Percentiles rank a stretch among this genome's conserved stretches.
phyloP scores from a whole-genome alignment of 2,888 invertebrate genomes.

The Ypsolopha sequella region DNA sequence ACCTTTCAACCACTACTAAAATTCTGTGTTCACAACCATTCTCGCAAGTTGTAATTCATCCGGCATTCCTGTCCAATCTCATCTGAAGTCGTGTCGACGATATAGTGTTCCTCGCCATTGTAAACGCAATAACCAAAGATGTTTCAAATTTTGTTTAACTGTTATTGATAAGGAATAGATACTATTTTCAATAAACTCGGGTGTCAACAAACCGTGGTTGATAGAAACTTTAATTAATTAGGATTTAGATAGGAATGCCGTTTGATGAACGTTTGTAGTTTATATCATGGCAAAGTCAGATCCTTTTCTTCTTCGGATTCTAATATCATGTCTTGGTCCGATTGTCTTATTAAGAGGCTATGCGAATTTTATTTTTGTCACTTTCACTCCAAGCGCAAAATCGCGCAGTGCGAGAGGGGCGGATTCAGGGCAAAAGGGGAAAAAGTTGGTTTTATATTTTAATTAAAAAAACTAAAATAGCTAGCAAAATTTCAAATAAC shows the following conservation, averaged over 20 bases:
- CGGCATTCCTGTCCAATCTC: constrained; percentile 17
- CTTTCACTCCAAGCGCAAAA: too few relatives aligned
- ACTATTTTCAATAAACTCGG: neutral
- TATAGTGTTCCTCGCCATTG: constrained; percentile 43
- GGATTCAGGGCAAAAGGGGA: too few relatives aligned
- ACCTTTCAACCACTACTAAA: neutral
- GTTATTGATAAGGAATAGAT: neutral
- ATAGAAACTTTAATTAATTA: neutral
- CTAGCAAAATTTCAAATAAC: too few relatives aligned
- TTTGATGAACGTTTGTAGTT: neutral
- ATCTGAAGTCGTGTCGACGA: constrained; percentile 29
- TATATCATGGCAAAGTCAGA: neutral
- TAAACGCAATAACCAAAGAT: constrained; percentile 12
- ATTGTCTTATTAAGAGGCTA: too few relatives aligned
- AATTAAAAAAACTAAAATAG: too few relatives aligned
- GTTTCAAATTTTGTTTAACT: neutral
- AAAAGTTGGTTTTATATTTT: too few relatives aligned
- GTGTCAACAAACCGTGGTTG: neutral
- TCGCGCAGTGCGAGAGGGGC: too few relatives aligned
- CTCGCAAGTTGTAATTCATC: neutral
- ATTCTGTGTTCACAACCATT: neutral
- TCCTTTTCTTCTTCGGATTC: too few relatives aligned
- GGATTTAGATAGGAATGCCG: neutral
- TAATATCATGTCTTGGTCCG: too few relatives aligned
- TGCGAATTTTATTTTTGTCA: too few relatives aligned